These are phyloP conservation scores for Aphelenchoides avenae DNA, from an alignment of 1,140 invertebrate species.

Conservation along the genomic window DNA sequence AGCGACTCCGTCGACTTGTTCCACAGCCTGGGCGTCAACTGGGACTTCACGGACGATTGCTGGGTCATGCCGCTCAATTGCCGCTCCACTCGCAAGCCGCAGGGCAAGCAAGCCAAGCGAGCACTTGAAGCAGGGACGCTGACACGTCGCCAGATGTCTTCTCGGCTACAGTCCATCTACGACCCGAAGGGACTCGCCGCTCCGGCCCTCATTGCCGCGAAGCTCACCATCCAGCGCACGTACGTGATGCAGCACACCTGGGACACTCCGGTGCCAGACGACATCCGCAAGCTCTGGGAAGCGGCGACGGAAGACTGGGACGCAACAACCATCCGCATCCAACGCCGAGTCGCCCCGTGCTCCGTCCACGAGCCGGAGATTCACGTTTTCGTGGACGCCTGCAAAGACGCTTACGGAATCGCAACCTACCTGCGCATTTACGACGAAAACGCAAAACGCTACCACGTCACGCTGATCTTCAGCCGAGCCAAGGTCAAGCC, in stretches of 20 bases:
- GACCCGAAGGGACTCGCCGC: slow-evolving; percentile 7
- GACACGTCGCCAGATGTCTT: background rate
- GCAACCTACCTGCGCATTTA: background rate
- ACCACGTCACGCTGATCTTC: background rate
- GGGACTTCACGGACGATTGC: background rate
- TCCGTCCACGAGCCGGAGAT: background rate
- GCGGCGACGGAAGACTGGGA: slow-evolving; percentile 1
- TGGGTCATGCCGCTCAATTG: too few species aligned
- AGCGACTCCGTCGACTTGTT: background rate
- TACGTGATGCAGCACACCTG: slow-evolving; percentile 5
- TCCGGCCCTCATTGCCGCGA: slow-evolving; percentile 4
- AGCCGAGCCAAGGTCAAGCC: background rate
- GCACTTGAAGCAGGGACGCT: background rate
- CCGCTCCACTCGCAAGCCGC: too few species aligned
- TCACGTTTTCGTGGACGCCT: slow-evolving; percentile 2
- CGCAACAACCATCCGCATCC: background rate
- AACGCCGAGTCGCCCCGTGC: background rate
- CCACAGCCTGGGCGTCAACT: slow-evolving; percentile 11
- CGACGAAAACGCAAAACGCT: background rate
- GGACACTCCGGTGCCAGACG: background rate
- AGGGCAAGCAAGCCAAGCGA: too few species aligned
- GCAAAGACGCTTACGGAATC: slow-evolving; percentile 4
- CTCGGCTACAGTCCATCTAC: background rate
- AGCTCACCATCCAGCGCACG: slow-evolving; percentile 14
- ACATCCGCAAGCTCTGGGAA: background rate